Evolutionary conservation across 2,797 vertebrate species (phyloP).

Genomic region (Lithobates pipiens): DNA sequence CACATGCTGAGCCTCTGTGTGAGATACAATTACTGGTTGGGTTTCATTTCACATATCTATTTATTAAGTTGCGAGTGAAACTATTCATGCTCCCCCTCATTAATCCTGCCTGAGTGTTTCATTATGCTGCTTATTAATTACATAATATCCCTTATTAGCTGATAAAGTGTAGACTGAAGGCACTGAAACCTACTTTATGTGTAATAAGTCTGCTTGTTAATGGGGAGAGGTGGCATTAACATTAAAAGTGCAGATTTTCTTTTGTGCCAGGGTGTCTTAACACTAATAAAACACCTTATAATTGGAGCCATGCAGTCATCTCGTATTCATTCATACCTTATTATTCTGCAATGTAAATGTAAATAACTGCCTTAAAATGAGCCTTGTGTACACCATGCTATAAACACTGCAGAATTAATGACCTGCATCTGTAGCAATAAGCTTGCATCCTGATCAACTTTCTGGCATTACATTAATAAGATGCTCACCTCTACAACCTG

Average conservation of each 20-base stretch:
- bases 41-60: background rate
- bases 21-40: background rate
- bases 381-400: background rate
- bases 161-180: slow-evolving; percentile 24
- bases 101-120: slow-evolving; percentile 28
- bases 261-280: background rate
- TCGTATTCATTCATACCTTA: background rate
- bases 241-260: background rate
- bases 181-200: slow-evolving; percentile 8
- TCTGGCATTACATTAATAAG: background rate
- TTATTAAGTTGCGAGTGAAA: slow-evolving; percentile 9
- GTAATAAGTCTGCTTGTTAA: slow-evolving; percentile 42
- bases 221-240: slow-evolving; percentile 15
- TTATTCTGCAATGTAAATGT: background rate
- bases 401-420: background rate
- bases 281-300: slow-evolving; percentile 5
- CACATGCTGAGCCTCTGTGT: background rate
- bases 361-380: slow-evolving; percentile 2
- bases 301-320: background rate
- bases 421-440: background rate
- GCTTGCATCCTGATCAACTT: background rate
- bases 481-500: background rate
- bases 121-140: slow-evolving; percentile 47
- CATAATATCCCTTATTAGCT: slow-evolving; percentile 44
- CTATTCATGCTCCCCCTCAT: slow-evolving; percentile 40